phyloP scores from a whole-genome alignment of 2,113 vertebrate species.

The Scytalopus superciliaris region DNA sequence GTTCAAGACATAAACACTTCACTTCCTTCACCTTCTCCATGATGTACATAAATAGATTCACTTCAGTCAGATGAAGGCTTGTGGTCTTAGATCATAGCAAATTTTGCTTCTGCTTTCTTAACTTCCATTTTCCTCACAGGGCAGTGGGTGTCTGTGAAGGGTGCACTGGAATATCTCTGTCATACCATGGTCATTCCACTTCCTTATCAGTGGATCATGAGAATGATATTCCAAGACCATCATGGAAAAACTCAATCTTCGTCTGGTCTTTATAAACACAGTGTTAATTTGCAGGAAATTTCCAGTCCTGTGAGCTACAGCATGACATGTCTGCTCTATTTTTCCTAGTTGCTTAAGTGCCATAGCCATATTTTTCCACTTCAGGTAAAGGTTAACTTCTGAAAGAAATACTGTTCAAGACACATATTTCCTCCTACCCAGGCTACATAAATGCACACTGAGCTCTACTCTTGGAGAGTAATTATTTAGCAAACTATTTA shows the following conservation, averaged over 20 bases:
- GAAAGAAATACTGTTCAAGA: background rate
- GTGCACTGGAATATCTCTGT: conserved; percentile 61
- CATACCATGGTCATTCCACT: background rate
- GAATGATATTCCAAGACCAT: conserved; percentile 41
- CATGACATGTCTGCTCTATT: background rate
- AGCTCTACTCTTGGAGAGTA: background rate
- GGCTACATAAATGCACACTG: background rate
- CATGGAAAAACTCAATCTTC: conserved; percentile 41
- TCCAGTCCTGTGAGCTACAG: conserved; percentile 12
- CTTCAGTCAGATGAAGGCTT: conserved; percentile 41
- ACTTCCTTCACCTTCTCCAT: conserved; percentile 59
- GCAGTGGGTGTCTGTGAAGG: conserved; percentile 5
- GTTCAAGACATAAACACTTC: conserved; percentile 35
- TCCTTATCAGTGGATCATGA: conserved; percentile 26
- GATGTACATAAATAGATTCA: conserved; percentile 32
- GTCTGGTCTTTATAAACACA: background rate
- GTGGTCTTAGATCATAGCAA: conserved; percentile 2
- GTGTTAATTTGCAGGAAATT: conserved; percentile 16
- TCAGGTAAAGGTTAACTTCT: conserved; percentile 35
- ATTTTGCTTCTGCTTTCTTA: conserved; percentile 67
- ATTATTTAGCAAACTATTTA: background rate
- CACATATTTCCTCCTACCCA: background rate
- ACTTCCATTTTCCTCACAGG: conserved; percentile 57
- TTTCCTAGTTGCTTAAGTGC: conserved; percentile 22
- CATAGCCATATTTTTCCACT: conserved; percentile 28